Evolutionary conservation across 1,140 invertebrate genomes (phyloP), one percentile per base, ranked within the genome.

Genomic region (Danaus melanippus): DNA sequence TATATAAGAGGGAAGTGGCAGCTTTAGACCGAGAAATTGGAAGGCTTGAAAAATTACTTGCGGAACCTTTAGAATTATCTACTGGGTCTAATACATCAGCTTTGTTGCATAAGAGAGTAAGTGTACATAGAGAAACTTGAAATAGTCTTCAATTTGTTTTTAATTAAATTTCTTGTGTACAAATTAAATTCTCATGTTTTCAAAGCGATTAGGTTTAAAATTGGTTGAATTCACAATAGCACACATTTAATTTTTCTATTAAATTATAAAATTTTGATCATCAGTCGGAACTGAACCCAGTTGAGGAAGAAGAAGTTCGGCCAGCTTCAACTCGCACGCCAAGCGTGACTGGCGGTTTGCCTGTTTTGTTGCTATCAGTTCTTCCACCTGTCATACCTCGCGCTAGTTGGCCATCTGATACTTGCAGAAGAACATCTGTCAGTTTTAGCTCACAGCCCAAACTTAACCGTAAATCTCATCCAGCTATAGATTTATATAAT

Each of bases 1-100:
- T 96, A 3, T 97, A 96, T 76, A 93, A 93, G 66, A 89, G 92
- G 66, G 94, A 97, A 79, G 90, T 97, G 47, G 90, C 92, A 21
- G 92, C 93, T 55, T 80, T 96, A 46, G 94, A 96, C 71, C 89
- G 91, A 49, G 94, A 97, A 84, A 93, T 96, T 42, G 88, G 88
- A 12, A 90, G 92, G 56, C 84, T 97, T 58, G 93, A 96, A 70
- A 91, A 90, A 55, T 85, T 94, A 62, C 73, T 95, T 12, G 85
- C 89, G 17, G 58, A 60, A 11, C 53, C 53, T 7, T 51, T 57
- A 9, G 58, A 60, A 40, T 40, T 51, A 9, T 11, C 12, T 5
- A 42, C 42, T 9, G 49, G 49, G 9, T 56, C 53, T 1, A 55
- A 47, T 50, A 44, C 55, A 39, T 57, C 54, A 7, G 42, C 40